Evolutionary conservation across 2,888 invertebrate species (phyloP).

Genomic region (Stenolophus ochropezus): DNA sequence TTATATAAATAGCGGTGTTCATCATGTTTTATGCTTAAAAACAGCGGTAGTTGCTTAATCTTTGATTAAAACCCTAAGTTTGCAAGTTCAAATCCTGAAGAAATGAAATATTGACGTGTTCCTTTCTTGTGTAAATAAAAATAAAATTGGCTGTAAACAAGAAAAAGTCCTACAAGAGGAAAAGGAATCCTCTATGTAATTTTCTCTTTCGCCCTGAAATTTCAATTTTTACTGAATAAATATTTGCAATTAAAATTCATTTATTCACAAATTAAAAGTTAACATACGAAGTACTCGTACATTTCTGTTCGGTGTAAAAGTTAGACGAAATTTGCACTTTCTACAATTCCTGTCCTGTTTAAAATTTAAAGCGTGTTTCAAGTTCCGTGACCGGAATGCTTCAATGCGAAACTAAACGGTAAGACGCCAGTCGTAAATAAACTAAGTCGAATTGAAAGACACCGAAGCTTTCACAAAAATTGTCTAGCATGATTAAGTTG

Average conservation of each 20-base stretch:
- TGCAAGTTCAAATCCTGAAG: no score
- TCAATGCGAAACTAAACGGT: background rate
- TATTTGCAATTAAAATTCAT: background rate
- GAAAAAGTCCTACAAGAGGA: no score
- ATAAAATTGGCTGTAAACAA: no score
- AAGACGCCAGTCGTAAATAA: background rate
- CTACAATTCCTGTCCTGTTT: background rate
- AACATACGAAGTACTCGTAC: background rate
- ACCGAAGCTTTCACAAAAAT: background rate
- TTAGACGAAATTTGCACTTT: background rate
- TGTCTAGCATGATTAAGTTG: no score
- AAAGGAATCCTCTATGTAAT: no score
- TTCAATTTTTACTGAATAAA: background rate
- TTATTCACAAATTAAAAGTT: background rate
- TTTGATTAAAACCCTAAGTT: background rate
- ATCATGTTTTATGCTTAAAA: background rate
- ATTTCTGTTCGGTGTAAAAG: background rate
- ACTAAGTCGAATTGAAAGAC: background rate
- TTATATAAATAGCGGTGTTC: slow-evolving; percentile 3
- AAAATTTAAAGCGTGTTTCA: background rate
- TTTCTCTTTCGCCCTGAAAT: background rate
- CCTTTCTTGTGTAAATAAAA: no score
- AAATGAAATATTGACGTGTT: no score
- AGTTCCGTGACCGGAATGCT: background rate
- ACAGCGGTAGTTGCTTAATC: background rate